These are phyloP conservation scores for Sebastes vulpes DNA, from an alignment of 2,797 vertebrate genomes.

Conservation along the genomic window DNA sequence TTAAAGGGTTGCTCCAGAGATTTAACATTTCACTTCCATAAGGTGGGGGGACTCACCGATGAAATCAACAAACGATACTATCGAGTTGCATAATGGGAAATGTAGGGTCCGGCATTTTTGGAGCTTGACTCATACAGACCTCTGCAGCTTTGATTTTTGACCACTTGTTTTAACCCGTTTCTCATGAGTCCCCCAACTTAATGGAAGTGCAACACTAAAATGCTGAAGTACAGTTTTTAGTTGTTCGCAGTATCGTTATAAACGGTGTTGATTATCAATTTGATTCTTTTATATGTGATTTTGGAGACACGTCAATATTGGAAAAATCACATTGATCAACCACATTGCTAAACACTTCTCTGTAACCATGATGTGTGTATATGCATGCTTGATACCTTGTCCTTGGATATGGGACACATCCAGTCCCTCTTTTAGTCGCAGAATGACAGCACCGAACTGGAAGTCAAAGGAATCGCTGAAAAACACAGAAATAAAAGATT, in stretches of 20 bases:
- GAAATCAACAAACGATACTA: background rate
- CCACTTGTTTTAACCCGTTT: background rate
- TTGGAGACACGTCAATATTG: no score
- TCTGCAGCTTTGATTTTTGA: background rate
- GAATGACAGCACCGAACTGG: slow-evolving; percentile 94
- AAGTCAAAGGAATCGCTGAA: slow-evolving; percentile 95
- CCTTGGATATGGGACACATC: slow-evolving; percentile 98
- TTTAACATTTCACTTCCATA: background rate
- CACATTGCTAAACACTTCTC: background rate
- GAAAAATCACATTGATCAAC: no score
- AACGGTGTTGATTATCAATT: background rate
- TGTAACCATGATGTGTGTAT: background rate
- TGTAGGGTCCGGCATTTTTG: background rate
- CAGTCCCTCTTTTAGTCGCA: slow-evolving; percentile 93
- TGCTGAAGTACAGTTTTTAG: background rate
- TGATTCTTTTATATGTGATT: background rate
- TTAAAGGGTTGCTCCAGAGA: background rate
- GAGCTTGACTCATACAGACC: background rate
- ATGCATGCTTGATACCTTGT: slow-evolving; percentile 88
- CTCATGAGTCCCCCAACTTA: background rate
- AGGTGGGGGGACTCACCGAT: background rate
- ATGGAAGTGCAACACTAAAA: background rate
- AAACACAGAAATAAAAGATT: background rate
- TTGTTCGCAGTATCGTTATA: background rate
- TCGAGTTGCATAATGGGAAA: background rate